These are phyloP conservation scores for Andricus quercusramuli DNA, from an alignment of 2,888 invertebrate genomes.

Conservation along the genomic window DNA sequence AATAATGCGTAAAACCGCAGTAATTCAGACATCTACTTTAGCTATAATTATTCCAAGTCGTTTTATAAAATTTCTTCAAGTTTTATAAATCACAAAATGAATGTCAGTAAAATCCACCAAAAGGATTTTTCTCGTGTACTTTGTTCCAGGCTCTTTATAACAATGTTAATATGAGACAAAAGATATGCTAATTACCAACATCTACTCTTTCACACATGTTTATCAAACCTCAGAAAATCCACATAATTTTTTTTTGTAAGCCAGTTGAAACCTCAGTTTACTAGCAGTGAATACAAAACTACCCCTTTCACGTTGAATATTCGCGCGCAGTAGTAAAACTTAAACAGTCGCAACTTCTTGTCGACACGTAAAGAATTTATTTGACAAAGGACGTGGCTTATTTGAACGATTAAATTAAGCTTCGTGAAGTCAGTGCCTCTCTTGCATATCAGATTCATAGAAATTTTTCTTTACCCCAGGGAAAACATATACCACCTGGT, in stretches of 20 bases:
- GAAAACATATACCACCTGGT: not conserved
- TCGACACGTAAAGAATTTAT: constrained; percentile 4
- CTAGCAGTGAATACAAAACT: not conserved
- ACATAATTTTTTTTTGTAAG: constrained; percentile 12
- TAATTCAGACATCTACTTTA: too few species aligned
- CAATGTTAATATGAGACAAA: not conserved
- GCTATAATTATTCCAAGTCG: too few species aligned
- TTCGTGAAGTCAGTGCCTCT: not conserved
- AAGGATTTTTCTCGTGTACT: too few species aligned
- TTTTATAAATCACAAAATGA: too few species aligned
- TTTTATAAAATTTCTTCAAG: too few species aligned
- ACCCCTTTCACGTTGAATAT: not conserved
- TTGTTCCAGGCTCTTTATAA: too few species aligned
- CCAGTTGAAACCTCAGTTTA: not conserved
- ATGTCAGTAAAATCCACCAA: too few species aligned
- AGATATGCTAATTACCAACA: not conserved
- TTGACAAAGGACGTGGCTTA: not conserved
- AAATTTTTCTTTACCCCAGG: constrained; percentile 1
- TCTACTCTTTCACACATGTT: not conserved
- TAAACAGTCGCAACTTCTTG: constrained; percentile 8
- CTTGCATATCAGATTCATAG: constrained; percentile 15
- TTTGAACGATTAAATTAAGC: constrained; percentile 35
- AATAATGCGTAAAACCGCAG: too few species aligned
- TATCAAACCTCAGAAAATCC: not conserved
- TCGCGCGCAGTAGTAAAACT: not conserved